Base-by-base conservation (phyloP, 2,113 vertebrate genomes). In the Gulo gulo region DNA sequence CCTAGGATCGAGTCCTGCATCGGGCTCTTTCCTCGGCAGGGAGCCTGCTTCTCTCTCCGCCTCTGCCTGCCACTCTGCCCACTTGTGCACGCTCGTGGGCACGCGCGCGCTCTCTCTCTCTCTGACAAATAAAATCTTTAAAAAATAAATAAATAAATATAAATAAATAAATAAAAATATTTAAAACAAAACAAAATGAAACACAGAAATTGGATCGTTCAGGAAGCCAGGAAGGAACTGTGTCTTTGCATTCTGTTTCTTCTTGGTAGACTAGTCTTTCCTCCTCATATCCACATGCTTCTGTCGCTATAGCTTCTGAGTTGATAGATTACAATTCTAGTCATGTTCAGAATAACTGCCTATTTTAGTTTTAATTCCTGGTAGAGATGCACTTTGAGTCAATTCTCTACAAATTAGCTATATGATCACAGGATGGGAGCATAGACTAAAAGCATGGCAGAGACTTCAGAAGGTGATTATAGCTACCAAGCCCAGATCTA, bases 351-450 rank as follows among this genome's bases (percentile, higher is more conserved):
- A 65, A 84, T 91, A 83, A 96, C 21, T 80, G 85, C 34, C 8
- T 63, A 29, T 47, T 91, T 95, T 65, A 67, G 31, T 74, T 96
- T 94, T 63, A 96, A 23, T 96, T 81, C 34, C 57, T 78, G 7
- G 36, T 81, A 92, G 39, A 80, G 55, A 82, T 10, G 12, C 31
- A 63, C 42, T 95, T 94, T 97, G 88, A 94, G 24, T 81, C 81
- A 85, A 2, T 47, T 74, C 20, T 69, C 78, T 97, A 18, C 67
- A 96, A 88, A 91, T 94, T 50, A 80, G 69, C 50, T 67, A 4
- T 88, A 9, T 91, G 26, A 81, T 39, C 71, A 65, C 21, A 81
- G 23, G n/a, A 63, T 91, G 93, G 50, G 55, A 90, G 36, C 36
- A 45, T 86, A 20, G 16, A 74, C 67, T 26, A 18, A 16, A 93